phyloP scores from a whole-genome alignment of 2,888 invertebrate genomes.

The Oscheius onirici region DNA sequence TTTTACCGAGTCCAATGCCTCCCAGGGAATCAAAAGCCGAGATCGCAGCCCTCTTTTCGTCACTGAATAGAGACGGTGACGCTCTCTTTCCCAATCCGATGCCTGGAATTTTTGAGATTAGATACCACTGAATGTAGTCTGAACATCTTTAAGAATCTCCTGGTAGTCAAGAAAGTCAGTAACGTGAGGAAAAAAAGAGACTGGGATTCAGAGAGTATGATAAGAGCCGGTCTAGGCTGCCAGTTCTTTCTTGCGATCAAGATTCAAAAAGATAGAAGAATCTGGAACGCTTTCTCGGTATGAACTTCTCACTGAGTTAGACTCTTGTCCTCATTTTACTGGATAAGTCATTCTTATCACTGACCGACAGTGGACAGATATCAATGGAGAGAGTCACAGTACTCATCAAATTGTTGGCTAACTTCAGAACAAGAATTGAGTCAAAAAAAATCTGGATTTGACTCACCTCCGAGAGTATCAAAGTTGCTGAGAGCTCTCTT shows the following conservation, averaged over 20 bases:
- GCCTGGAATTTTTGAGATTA: conserved; percentile 9
- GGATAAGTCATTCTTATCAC: too few species aligned
- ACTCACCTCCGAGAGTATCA: conserved; percentile 26
- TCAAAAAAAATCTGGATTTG: too few species aligned
- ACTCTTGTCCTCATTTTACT: too few species aligned
- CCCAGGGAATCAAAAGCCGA: conserved; percentile 27
- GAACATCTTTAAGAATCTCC: too few species aligned
- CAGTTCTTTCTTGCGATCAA: background rate
- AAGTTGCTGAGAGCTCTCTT: conserved; percentile 15
- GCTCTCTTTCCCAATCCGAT: conserved; percentile 30
- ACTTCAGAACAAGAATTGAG: too few species aligned
- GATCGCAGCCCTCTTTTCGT: conserved; percentile 9
- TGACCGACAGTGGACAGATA: too few species aligned
- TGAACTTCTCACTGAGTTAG: too few species aligned
- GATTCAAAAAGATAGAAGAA: too few species aligned
- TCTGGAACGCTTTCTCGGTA: too few species aligned
- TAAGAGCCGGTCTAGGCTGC: background rate
- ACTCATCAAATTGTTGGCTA: too few species aligned
- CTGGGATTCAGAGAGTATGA: background rate
- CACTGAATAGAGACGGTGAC: background rate
- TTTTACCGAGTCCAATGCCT: conserved; percentile 26
- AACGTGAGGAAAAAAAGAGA: background rate
- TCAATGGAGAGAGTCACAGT: too few species aligned
- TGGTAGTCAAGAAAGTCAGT: background rate
- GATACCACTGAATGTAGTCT: background rate